Base-by-base conservation (phyloP, 2,888 invertebrate genomes). In the Carabus problematicus region DNA sequence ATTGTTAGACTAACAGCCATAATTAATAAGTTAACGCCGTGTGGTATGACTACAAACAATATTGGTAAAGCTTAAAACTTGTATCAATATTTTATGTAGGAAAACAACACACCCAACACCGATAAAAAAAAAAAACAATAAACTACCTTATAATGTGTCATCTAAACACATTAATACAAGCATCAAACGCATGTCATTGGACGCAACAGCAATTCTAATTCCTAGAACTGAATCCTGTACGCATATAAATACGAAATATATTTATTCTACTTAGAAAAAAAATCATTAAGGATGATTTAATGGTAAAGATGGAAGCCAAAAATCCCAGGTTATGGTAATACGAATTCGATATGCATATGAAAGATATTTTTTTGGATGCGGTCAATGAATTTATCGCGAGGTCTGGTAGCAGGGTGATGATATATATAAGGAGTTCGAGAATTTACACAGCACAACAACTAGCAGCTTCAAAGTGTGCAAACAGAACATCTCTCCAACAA, bases 251-350 rank as follows among this genome's bases (percentile, higher is more conserved):
- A 29, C 6, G 29, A 29, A 29, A 29, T 29, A 29, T 29, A 29
- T 29, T 29, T 6, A 2, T 29, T 29, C 29, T 29, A 29, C 29
- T 3, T 9, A 47, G 18, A 62, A 49, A 39, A 64, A 11, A 12
- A 45, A 29, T 39, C 47, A 45, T 47, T 56, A 64, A 47, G 12
- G 29, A 67, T 67, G 54, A 67, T 60, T 67, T 60, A 67, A 52
- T 52, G 14, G 43, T 43, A 64, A 62, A 60, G 12, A 60, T 54
- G 29, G 49, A 47, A 39, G 39, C 47, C 47, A 29, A 40, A 39
- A 49, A 55, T 41, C n/a, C 40, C n/a, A 43, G 41, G 49, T 47
- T 60, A 67, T 67, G 67, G 41, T 60, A 66, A 67, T 67, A 67
- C 14, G 62, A 45, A 56, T 56, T 56, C 41, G 39, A 47, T 67